phyloP scores from a whole-genome alignment of 2,113 vertebrate genomes.

The Stercorarius parasiticus region DNA sequence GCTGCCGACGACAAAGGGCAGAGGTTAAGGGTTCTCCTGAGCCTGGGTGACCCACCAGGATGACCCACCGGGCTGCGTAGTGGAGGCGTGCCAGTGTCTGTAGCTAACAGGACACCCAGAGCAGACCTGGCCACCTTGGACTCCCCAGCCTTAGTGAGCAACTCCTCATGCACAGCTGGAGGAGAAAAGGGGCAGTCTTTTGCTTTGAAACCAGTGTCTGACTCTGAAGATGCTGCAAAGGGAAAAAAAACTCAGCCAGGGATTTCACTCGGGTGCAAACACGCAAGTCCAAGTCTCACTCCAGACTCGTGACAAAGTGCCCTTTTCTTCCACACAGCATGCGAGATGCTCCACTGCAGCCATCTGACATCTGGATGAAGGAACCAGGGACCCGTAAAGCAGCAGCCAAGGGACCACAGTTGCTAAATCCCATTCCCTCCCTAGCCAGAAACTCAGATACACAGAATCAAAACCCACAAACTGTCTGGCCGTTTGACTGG shows the following conservation, averaged over 20 bases:
- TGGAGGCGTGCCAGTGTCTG: rapidly evolving
- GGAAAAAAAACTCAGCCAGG: not conserved
- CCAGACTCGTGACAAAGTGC: not conserved
- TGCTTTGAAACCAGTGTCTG: not conserved
- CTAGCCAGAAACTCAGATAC: not conserved
- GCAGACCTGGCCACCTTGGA: not conserved
- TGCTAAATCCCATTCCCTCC: not conserved
- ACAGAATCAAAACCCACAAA: not conserved
- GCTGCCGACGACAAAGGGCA: not conserved
- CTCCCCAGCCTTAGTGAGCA: not conserved
- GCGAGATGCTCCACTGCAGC: not conserved
- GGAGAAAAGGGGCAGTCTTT: not conserved
- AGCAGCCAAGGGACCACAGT: not conserved
- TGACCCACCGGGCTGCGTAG: not conserved
- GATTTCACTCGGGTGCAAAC: not conserved
- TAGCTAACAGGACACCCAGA: not conserved
- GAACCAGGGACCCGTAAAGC: not conserved
- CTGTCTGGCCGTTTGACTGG: rapidly evolving
- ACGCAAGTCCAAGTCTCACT: not conserved
- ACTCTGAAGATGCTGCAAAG: not conserved
- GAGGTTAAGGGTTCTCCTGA: not conserved
- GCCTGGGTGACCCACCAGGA: not conserved
- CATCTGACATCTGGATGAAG: rapidly evolving
- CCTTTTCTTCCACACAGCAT: not conserved
- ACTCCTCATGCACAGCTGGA: not conserved